phyloP scores from a whole-genome alignment of 2,113 vertebrate species.

The Pseudorectes ferrugineus region DNA sequence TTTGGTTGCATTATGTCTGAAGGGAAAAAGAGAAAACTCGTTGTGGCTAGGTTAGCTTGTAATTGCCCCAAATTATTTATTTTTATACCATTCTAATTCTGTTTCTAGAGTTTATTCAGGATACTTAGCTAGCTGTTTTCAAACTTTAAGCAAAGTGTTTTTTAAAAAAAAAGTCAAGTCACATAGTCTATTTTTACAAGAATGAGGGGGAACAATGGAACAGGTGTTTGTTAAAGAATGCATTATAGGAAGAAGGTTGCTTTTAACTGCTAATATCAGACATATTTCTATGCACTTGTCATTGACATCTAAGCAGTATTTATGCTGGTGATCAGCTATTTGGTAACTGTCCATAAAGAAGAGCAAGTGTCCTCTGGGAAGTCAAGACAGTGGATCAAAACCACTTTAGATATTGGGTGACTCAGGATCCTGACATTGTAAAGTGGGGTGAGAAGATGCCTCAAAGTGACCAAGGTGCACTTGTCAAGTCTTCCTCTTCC shows the following conservation, averaged over 20 bases:
- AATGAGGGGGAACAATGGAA: background rate
- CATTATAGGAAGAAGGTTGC: background rate
- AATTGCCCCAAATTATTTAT: conserved; percentile 56
- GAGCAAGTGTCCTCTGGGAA: background rate
- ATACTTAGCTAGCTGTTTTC: conserved; percentile 33
- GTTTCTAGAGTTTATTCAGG: conserved; percentile 43
- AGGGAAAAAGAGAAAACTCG: conserved; percentile 20
- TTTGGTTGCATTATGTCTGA: conserved; percentile 54
- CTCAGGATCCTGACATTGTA: background rate
- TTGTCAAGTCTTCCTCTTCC: background rate
- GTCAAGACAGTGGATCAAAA: background rate
- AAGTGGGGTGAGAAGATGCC: background rate
- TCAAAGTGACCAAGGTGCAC: accelerated
- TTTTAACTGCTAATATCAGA: background rate
- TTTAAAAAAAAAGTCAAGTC: background rate
- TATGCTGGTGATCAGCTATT: background rate
- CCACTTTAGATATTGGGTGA: background rate
- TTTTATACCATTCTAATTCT: conserved; percentile 57
- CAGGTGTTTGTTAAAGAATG: background rate
- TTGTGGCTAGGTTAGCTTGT: conserved; percentile 30
- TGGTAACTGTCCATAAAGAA: background rate
- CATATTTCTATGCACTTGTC: background rate
- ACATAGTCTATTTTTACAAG: conserved; percentile 26
- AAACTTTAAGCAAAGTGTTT: conserved; percentile 23
- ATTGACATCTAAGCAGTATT: background rate